Evolutionary conservation across 2,888 invertebrate genomes (phyloP).

Genomic region (Acronicta alni): DNA sequence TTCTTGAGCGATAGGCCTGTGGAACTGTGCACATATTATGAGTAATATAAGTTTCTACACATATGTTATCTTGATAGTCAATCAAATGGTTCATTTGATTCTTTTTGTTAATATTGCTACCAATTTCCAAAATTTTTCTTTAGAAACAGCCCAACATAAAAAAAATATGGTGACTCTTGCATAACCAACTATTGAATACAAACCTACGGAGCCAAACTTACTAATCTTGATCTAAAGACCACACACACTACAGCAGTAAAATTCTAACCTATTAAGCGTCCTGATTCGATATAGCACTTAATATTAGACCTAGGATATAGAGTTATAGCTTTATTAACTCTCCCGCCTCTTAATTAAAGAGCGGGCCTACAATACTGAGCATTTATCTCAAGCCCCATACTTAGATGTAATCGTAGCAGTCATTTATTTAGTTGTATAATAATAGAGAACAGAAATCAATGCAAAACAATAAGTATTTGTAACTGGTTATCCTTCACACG

Average conservation of each 20-base stretch:
- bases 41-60: no score
- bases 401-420: conserved; percentile 26
- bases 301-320: conserved; percentile 25
- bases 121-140: no score
- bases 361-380: conserved; percentile 27
- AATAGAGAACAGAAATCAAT: conserved; percentile 34
- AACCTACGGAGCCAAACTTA: no score
- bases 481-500: conserved; percentile 58
- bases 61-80: no score
- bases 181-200: no score
- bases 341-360: conserved; percentile 40
- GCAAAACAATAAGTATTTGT: conserved; percentile 36
- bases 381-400: conserved; percentile 18
- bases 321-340: conserved; percentile 19
- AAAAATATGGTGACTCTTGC: no score
- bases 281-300: conserved; percentile 37
- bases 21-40: no score
- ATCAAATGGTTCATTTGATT: no score
- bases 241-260: conserved; percentile 11
- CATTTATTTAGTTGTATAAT: conserved; percentile 28
- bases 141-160: no score
- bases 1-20: no score
- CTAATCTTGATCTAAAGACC: conserved; percentile 5
- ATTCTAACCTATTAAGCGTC: conserved; percentile 17
- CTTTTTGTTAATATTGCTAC: no score